Evolutionary conservation across 2,797 vertebrate genomes (phyloP), one percentile per base, ranked within the genome.

Genomic region (Platalea minor): DNA sequence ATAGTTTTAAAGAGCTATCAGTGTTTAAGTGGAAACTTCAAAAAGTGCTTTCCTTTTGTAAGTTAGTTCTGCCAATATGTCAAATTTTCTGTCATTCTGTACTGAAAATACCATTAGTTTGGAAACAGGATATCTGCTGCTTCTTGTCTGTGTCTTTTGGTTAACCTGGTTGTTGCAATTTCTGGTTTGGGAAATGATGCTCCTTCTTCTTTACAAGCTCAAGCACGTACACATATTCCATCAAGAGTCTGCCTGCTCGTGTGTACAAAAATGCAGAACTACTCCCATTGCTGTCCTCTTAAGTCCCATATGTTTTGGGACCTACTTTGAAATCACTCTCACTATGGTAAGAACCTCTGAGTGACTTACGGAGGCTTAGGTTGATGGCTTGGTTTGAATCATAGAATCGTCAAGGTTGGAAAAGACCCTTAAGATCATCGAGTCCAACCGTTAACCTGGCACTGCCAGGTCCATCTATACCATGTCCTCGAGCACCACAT

Each of bases 1-100:
- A 48, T 50, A 91, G 5, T 41, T 89, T 94, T 82, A 78, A 74
- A 92, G 35, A 68, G 20, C 67, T 80, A 45, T 90, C 67, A 63
- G 21, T 51, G n/a, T 87, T 89, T 78, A 72, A 48, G 61, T 72
- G 85, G 63, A 96, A 96, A 67, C 26, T 85, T 94, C 26, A 74
- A 72, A 73, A 88, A 83, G 13, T 43, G 17, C 26, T 90, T 78
- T 96, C 73, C 25, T 88, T 94, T 60, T 59, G 0, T 70, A 59
- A 63, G 46, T 65, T 46, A 64, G 11, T 85, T 91, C 45, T 77
- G 53, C 26, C 61, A 69, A 45, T 91, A 26, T 89, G 48, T 63
- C 57, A 73, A 21, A 80, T 90, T 75, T 94, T 91, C 59, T 84
- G 31, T 84, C 26, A 50, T 83, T 85, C 39, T 69, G 72, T n/a